A percentile compares a stretch with the other conserved stretches of the same genome.
phyloP scores from a whole-genome alignment of 2,113 vertebrate genomes.

The Psittacara wagleri region DNA sequence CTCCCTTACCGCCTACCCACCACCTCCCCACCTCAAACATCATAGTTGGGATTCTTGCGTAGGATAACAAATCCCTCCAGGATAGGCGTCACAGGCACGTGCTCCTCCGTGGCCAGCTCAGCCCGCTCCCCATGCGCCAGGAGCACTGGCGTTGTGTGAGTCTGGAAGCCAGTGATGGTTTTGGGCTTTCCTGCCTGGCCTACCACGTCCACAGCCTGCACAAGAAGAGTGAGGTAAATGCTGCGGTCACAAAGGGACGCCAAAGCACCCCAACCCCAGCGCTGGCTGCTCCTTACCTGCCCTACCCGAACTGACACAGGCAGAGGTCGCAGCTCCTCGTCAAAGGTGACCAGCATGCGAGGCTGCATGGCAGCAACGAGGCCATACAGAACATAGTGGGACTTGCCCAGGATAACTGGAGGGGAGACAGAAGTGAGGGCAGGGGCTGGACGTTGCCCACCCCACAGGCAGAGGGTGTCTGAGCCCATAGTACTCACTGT shows the following conservation, averaged over 20 bases:
- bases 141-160: constrained; percentile 96
- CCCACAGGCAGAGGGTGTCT: rapidly evolving
- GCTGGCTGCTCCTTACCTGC: constrained; percentile 80
- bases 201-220: constrained; percentile 95
- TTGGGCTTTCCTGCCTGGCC: constrained; percentile 98
- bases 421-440: neutral
- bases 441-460: neutral
- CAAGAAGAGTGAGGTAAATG: neutral
- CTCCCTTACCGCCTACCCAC: neutral
- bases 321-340: constrained; percentile 92
- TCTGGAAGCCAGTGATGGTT: constrained; percentile 99
- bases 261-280: rapidly evolving
- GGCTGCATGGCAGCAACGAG: constrained; percentile 98
- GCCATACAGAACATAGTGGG: constrained; percentile 94
- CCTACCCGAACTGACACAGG: constrained; percentile 95
- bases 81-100: constrained; percentile 92
- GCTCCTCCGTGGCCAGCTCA: constrained; percentile 96
- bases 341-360: constrained; percentile 97
- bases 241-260: rapidly evolving
- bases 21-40: constrained; percentile 68
- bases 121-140: constrained; percentile 94
- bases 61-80: constrained; percentile 97
- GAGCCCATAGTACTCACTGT: constrained; percentile 82
- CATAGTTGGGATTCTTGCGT: constrained; percentile 96
- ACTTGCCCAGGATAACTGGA: constrained; percentile 94